These are phyloP conservation scores for Mesocricetus auratus DNA, from an alignment of 2,113 vertebrate species.

Conservation along the genomic window DNA sequence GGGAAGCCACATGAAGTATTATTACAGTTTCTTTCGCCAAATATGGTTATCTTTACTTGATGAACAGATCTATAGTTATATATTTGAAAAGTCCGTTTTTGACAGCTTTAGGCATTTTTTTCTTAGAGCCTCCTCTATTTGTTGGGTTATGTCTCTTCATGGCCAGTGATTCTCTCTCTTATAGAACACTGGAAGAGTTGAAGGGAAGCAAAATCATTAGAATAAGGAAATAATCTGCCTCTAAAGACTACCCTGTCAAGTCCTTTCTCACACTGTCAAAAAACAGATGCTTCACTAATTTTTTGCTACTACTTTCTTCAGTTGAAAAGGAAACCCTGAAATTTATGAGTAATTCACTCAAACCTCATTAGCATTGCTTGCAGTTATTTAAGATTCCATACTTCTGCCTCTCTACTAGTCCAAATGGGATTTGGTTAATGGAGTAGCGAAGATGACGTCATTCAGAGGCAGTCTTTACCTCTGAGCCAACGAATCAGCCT, in stretches of 20 bases:
- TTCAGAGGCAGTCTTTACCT: neutral
- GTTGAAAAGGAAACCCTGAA: constrained; percentile 63
- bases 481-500: neutral
- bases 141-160: constrained; percentile 9
- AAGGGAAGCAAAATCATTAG: neutral
- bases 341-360: constrained; percentile 57
- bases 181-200: neutral
- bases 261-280: constrained; percentile 71
- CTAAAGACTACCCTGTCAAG: constrained; percentile 47
- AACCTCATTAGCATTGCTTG: constrained; percentile 64
- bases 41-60: constrained; percentile 65
- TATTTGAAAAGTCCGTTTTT: constrained; percentile 20
- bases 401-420: neutral
- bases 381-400: constrained; percentile 46
- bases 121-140: neutral
- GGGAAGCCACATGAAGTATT: constrained; percentile 55
- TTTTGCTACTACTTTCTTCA: constrained; percentile 72
- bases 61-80: constrained; percentile 21
- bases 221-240: constrained; percentile 47
- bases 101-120: constrained; percentile 13
- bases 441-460: constrained; percentile 1
- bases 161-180: constrained; percentile 5
- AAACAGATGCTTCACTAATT: constrained; percentile 57
- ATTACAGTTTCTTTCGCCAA: constrained; percentile 64
- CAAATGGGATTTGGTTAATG: constrained; percentile 36